Evolutionary conservation across 2,888 invertebrate species (phyloP).

Genomic region (Stenolophus ochropezus): DNA sequence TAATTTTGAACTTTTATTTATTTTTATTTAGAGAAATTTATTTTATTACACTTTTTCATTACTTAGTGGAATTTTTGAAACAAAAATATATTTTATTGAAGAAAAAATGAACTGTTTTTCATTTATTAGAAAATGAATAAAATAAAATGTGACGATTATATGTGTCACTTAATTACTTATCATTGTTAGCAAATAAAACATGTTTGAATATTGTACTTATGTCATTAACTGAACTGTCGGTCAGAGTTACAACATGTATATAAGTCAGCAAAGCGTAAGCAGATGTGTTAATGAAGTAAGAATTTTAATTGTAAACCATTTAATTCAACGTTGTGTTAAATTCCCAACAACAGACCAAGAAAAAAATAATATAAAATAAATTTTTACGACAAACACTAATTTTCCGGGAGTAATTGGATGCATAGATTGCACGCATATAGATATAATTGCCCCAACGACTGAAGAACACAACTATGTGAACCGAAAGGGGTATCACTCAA

Average conservation of each 20-base stretch:
- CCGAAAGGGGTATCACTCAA: slow-evolving; percentile 62
- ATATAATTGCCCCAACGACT: slow-evolving; percentile 57
- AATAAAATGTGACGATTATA: too few species aligned
- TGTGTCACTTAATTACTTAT: too few species aligned
- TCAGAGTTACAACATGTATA: neutral
- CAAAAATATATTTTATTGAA: too few species aligned
- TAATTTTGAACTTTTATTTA: too few species aligned
- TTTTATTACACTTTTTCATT: too few species aligned
- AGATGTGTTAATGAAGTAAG: neutral
- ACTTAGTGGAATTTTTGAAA: too few species aligned
- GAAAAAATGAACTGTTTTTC: too few species aligned
- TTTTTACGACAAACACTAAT: slow-evolving; percentile 36
- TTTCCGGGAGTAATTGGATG: slow-evolving; percentile 59
- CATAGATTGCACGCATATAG: slow-evolving; percentile 60
- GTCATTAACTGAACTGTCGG: neutral
- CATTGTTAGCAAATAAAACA: too few species aligned
- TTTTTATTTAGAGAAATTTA: too few species aligned
- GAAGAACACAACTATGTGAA: slow-evolving; percentile 64
- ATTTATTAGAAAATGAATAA: too few species aligned
- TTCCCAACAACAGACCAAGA: neutral
- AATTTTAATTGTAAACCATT: neutral
- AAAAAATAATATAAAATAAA: neutral
- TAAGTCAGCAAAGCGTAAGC: neutral
- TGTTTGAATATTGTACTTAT: too few species aligned
- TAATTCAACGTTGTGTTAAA: neutral